Evolutionary conservation across 2,797 vertebrate genomes (phyloP), one percentile per base, ranked within the genome.

Genomic region (Chelmon rostratus): DNA sequence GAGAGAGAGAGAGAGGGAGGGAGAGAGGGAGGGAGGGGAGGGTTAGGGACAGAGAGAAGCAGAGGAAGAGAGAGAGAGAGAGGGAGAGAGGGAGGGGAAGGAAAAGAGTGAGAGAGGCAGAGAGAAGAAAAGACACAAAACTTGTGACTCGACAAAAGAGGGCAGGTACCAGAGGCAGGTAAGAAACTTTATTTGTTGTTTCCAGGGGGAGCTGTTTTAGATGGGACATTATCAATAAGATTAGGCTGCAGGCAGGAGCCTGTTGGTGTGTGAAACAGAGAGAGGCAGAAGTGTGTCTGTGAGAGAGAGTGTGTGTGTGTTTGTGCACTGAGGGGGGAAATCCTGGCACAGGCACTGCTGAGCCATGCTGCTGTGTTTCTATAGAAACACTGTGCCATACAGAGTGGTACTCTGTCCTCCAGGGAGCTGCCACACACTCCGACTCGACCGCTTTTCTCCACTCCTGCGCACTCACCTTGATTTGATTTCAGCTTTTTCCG

Each of bases 81-180:
- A 58, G 56, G 56, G 82, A 75, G 76, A 59, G 84, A 86, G 80
- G 73, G 73, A 85, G 88, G 83, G 61, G 42, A 50, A 91, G 73
- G 52, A 68, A 70, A 85, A 73, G 68, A 87, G 78, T 67, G 81
- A 78, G 79, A 89, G 81, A 86, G 68, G 74, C 91, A 91, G 66
- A 91, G 54, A 92, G 85, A 80, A 92, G 86, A 82, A 88, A 88
- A 89, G 89, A 85, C 89, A 83, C 88, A 86, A 81, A 91, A 92
- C 85, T 89, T 91, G 89, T 85, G 84, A 87, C 76, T 94, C 90
- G 89, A 92, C 86, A 88, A 90, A 94, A 91, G 87, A 94, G 94
- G 91, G 90, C 92, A 94, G 93, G 93, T 94, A 95, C 91, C 92
- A 93, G 89, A 90, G 90, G 87, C 93, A 96, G 95, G 96, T 96